A percentile compares a stretch with the other conserved stretches of the same genome.
Conservation (phyloP, 2,113 vertebrate genomes). For the Mesitornis unicolor region DNA sequence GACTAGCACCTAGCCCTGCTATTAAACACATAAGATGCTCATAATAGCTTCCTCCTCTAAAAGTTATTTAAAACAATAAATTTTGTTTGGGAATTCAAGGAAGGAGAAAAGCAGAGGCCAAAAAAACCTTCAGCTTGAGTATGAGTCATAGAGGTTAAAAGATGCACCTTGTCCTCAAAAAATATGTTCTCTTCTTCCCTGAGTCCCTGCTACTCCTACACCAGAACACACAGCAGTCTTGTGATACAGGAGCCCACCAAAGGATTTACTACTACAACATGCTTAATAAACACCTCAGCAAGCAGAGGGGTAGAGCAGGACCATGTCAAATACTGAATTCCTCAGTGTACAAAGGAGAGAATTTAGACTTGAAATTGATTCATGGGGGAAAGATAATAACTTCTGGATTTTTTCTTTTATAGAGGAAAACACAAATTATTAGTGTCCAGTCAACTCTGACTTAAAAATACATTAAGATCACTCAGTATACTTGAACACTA, state of each 20-base stretch:
- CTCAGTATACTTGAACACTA: not conserved
- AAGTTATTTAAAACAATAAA: not conserved
- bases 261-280: not conserved
- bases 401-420: not conserved
- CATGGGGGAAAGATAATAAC: not conserved
- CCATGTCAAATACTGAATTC: not conserved
- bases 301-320: not conserved
- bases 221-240: not conserved
- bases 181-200: not conserved
- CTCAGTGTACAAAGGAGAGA: not conserved
- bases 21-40: not conserved
- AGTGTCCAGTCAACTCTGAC: not conserved
- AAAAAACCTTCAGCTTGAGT: not conserved
- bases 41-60: not conserved
- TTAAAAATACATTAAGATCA: not conserved
- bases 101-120: not conserved
- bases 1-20: not conserved
- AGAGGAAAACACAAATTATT: not conserved
- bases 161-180: not conserved
- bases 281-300: not conserved
- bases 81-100: not conserved
- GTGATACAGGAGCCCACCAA: not conserved
- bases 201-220: not conserved
- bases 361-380: not conserved
- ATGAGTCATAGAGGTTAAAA: not conserved